Conservation (phyloP, 2,797 vertebrate species). For the Antrozous pallidus region DNA sequence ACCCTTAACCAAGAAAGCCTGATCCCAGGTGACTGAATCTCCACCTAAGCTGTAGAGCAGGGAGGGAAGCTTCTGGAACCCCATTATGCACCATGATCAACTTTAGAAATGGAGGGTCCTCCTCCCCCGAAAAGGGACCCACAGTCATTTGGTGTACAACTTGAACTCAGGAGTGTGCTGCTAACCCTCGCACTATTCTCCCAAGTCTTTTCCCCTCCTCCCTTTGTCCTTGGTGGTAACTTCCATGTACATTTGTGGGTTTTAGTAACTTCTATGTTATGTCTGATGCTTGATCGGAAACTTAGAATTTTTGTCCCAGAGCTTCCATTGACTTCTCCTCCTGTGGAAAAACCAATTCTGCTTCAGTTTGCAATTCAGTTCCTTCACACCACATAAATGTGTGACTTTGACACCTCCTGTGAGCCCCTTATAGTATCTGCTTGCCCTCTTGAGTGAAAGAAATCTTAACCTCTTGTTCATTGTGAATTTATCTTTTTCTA, state of each 20-base stretch:
- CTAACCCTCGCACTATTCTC: not conserved
- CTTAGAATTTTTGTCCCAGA: not conserved
- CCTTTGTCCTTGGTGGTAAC: not conserved
- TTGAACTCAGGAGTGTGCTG: not conserved
- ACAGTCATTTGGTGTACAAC: not conserved
- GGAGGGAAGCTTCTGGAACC: constrained; percentile 28
- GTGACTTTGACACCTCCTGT: not conserved
- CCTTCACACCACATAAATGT: not conserved
- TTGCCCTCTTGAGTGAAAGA: not conserved
- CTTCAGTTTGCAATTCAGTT: constrained; percentile 33
- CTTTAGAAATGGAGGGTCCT: not conserved
- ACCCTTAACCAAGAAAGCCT: constrained; percentile 41
- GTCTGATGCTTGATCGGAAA: not conserved
- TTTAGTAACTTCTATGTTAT: not conserved
- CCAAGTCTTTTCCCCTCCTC: not conserved
- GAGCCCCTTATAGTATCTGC: not conserved
- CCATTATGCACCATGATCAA: not conserved
- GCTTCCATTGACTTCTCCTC: not conserved
- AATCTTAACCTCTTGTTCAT: not conserved
- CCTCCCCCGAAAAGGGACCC: not conserved
- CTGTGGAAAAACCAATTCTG: constrained; percentile 51
- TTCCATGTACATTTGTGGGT: not conserved
- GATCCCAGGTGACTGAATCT: not conserved
- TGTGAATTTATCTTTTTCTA: not conserved
- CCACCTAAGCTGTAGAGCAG: not conserved